Percentiles rank a stretch among this genome's conserved stretches.
Evolutionary conservation across 2,113 vertebrate species (phyloP).

Genomic region (Heterotis niloticus): DNA sequence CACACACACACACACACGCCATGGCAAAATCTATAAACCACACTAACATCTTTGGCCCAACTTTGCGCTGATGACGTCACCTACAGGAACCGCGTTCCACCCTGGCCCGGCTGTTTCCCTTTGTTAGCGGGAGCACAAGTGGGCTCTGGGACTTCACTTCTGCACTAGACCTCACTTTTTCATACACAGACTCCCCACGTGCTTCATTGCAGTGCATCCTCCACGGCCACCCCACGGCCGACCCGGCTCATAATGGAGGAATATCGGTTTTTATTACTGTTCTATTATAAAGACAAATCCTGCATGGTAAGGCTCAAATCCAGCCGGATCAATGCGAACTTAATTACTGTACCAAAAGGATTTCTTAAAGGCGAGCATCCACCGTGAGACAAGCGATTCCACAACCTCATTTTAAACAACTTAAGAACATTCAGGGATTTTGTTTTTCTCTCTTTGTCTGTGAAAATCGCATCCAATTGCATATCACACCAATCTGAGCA

Average conservation of each 20-base stretch:
- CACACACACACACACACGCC: not conserved
- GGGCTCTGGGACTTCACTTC: no score
- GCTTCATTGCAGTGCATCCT: not conserved
- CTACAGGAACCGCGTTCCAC: conserved; percentile 28
- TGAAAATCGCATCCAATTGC: no score
- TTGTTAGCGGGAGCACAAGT: no score
- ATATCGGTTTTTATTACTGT: conserved; percentile 5
- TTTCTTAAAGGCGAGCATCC: conserved; percentile 4
- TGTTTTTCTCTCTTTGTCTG: no score
- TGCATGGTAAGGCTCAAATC: conserved; percentile 22
- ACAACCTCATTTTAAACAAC: no score
- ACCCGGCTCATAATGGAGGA: not conserved
- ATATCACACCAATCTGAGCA: no score
- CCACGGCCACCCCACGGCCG: not conserved
- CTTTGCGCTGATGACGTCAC: conserved; percentile 30
- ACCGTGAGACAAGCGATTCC: no score
- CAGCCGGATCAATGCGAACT: conserved; percentile 21
- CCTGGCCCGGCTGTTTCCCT: conserved; percentile 21
- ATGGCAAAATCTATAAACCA: conserved; percentile 18
- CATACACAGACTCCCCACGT: not conserved
- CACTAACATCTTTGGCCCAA: conserved; percentile 18
- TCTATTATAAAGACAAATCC: conserved; percentile 14
- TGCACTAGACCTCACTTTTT: not conserved
- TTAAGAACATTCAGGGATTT: no score
- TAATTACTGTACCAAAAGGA: conserved; percentile 22